Evolutionary conservation across 2,797 vertebrate species (phyloP).

Genomic region (Buphagus erythrorhynchus): DNA sequence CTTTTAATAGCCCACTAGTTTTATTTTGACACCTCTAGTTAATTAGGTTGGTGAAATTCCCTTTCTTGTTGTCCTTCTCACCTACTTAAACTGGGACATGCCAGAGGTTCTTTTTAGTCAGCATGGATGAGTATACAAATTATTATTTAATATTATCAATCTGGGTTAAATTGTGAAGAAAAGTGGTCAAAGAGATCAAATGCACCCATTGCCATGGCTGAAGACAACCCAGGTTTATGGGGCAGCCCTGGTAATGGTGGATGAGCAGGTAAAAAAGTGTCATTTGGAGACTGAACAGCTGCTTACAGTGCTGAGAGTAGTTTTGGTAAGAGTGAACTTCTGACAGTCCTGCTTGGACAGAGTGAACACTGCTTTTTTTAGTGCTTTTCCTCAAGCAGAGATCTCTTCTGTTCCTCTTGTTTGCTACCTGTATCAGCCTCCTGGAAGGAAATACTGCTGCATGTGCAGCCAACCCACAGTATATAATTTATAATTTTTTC

Average conservation of each 20-base stretch:
- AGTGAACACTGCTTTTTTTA: background rate
- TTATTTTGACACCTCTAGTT: background rate
- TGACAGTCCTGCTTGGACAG: background rate
- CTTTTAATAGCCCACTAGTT: background rate
- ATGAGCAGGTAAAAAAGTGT: background rate
- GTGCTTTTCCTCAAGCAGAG: background rate
- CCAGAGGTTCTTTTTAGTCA: background rate
- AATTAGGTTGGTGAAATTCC: background rate
- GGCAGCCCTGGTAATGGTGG: background rate
- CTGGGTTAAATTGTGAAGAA: background rate
- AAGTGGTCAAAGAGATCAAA: background rate
- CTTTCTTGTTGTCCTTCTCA: background rate
- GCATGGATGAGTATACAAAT: background rate
- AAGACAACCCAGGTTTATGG: background rate
- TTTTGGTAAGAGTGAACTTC: background rate
- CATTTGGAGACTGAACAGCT: background rate
- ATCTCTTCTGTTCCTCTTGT: background rate
- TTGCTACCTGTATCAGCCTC: background rate
- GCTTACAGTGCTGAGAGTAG: background rate
- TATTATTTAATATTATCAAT: background rate
- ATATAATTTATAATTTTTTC: background rate
- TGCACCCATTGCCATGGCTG: background rate
- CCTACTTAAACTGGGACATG: background rate
- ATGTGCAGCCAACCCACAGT: background rate
- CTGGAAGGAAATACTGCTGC: background rate